Evolutionary conservation across 2,888 invertebrate species (phyloP).

Genomic region (Metalampra italica): DNA sequence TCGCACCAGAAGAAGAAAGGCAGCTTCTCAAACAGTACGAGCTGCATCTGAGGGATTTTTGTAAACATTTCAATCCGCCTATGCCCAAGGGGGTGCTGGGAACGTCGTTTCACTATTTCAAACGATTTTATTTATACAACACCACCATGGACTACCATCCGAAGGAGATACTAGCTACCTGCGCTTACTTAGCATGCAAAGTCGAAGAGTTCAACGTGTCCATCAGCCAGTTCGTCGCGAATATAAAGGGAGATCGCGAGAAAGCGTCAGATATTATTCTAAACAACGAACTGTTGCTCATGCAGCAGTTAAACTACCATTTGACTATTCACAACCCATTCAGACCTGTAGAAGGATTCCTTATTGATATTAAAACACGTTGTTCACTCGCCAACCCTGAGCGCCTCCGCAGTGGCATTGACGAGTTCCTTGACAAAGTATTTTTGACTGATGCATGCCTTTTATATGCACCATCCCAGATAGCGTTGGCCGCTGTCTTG

Average conservation of each 20-base stretch:
- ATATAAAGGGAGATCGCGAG: slow-evolving; percentile 93
- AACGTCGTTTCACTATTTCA: slow-evolving; percentile 97
- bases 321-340: slow-evolving; percentile 97
- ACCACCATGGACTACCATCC: slow-evolving; percentile 99
- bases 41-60: slow-evolving; percentile 92
- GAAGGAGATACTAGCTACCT: slow-evolving; percentile 96
- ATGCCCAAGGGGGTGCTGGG: slow-evolving; percentile 96
- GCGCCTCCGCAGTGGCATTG: slow-evolving; percentile 87
- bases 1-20: slow-evolving; percentile 91
- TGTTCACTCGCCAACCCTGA: slow-evolving; percentile 90
- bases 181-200: slow-evolving; percentile 96
- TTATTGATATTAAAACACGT: slow-evolving; percentile 97
- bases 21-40: slow-evolving; percentile 91
- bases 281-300: slow-evolving; percentile 94
- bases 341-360: slow-evolving; percentile 95
- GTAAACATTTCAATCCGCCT: slow-evolving; percentile 92
- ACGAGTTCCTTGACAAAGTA: slow-evolving; percentile 92
- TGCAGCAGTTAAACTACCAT: slow-evolving; percentile 97
- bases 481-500: slow-evolving; percentile 93
- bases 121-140: slow-evolving; percentile 96
- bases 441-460: slow-evolving; percentile 95
- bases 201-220: slow-evolving; percentile 99
- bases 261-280: slow-evolving; percentile 96
- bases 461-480: slow-evolving; percentile 97
- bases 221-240: slow-evolving; percentile 96